phyloP scores from a whole-genome alignment of 2,113 vertebrate species.

The Apteryx mantelli region DNA sequence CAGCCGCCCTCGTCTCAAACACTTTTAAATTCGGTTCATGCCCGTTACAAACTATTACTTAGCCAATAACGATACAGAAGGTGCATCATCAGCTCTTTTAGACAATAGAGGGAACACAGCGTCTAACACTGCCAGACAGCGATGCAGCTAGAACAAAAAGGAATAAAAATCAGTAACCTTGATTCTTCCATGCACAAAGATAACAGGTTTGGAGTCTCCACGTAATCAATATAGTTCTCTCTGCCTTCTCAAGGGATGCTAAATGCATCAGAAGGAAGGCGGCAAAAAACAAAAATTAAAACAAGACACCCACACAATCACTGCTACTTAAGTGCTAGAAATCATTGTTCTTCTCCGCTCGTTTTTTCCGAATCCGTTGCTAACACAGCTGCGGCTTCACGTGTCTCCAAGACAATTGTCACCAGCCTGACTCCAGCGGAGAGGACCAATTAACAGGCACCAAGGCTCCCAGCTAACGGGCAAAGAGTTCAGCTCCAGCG shows the following conservation, averaged over 20 bases:
- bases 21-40: not conserved
- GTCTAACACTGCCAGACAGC: not conserved
- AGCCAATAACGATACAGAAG: not conserved
- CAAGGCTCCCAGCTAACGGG: not conserved
- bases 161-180: not conserved
- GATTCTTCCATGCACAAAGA: not conserved
- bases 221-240: fast-evolving
- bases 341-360: not conserved
- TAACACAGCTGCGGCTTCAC: not conserved
- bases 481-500: not conserved
- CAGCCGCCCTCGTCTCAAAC: not conserved
- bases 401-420: not conserved
- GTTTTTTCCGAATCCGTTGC: not conserved
- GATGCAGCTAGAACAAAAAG: not conserved
- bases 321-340: not conserved
- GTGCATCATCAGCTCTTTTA: not conserved
- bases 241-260: not conserved
- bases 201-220: not conserved
- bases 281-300: not conserved
- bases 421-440: fast-evolving
- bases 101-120: not conserved
- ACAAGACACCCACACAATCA: fast-evolving
- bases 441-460: fast-evolving
- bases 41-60: not conserved
- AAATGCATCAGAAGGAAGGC: not conserved